phyloP scores from a whole-genome alignment of 2,113 vertebrate species.

The Chionis minor region DNA sequence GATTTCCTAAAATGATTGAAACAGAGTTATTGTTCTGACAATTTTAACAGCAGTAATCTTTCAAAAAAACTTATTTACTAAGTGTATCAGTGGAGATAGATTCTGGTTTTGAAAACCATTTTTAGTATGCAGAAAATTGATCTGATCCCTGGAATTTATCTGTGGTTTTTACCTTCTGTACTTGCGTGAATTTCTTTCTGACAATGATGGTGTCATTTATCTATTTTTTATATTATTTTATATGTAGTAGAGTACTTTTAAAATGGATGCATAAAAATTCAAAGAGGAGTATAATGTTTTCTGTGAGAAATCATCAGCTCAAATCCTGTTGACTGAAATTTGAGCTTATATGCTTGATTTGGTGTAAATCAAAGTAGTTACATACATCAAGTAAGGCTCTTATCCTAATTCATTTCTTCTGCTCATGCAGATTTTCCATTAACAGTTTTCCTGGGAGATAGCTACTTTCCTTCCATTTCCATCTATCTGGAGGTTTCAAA shows the following conservation, averaged over 20 bases:
- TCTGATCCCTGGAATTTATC: neutral
- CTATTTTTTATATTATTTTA: neutral
- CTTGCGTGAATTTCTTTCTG: neutral
- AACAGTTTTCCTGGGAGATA: neutral
- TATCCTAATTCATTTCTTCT: neutral
- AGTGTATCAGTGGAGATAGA: neutral
- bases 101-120: neutral
- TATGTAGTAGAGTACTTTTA: neutral
- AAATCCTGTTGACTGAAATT: neutral
- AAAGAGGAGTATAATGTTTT: neutral
- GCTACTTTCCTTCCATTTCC: neutral
- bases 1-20: neutral
- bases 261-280: neutral
- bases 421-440: slow-evolving; percentile 6
- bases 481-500: neutral
- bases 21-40: neutral
- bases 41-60: neutral
- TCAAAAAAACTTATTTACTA: neutral
- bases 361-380: neutral
- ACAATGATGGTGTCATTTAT: neutral
- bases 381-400: neutral
- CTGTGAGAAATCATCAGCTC: neutral
- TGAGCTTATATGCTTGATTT: neutral
- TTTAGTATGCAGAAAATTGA: neutral
- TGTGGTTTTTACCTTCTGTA: neutral